Evolutionary conservation across 1,140 invertebrate species (phyloP), one percentile per base, ranked within the genome.

Genomic region (Bombus fervidus): DNA sequence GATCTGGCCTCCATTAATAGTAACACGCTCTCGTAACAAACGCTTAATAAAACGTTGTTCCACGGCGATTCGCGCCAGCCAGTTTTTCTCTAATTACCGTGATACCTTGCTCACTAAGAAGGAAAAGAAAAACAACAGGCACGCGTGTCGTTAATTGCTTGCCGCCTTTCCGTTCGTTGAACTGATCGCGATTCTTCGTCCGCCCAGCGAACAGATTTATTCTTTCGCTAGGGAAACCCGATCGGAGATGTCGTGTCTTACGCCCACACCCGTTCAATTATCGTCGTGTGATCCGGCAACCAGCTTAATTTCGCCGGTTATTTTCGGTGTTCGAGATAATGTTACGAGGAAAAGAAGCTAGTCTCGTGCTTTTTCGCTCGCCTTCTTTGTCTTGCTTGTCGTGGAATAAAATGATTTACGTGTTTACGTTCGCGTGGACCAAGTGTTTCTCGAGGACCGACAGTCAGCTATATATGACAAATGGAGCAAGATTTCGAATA

Each of bases 11-110:
- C 31, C 31, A 25, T 18, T 64, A 75, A 64, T n/a, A 53, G 62
- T 31, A 39, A 68, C 72, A 31, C 25, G 41, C 3, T 47, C 72
- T 39, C 31, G n/a, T 28, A 83, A 62, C 62, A 39, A 68, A 68
- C 64, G 41, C 28, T 53, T 83, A 83, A 83, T 83, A 66, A 77
- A 83, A 83, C 43, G 73, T 83, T 74, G 80, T 74, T 76, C 22
- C 81, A 28, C 25, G 59, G 41, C n/a, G 69, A 74, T 81, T 81
- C 71, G 39, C 39, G 69, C 53, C 37, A 73, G 72, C 73, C 62
- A 83, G 43, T 47, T 78, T 69, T 83, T 77, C 74, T 57, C 64
- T 83, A 78, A 83, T 83, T 83, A 69, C 41, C 25, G 28, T 37
- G 43, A 68, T 53, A 47, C 34, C 66, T 53, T 53, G 8, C 18